Conservation (phyloP, 2,888 invertebrate species). For the Eulithis testata region DNA sequence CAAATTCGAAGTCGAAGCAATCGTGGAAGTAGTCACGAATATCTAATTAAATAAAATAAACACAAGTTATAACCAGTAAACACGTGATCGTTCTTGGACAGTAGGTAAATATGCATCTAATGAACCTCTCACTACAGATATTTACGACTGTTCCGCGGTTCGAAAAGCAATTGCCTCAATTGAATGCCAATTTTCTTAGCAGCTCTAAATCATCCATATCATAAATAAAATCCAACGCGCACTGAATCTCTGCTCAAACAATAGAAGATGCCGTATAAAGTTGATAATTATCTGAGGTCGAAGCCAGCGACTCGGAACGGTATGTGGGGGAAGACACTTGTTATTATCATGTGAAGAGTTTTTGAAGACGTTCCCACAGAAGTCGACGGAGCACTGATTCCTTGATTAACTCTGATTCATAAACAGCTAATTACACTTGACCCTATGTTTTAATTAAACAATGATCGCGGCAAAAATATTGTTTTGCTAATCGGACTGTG, state of each 20-base stretch:
- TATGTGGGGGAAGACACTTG: constrained; percentile 75
- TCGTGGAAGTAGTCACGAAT: too few species aligned
- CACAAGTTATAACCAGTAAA: background rate
- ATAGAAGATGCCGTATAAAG: constrained; percentile 74
- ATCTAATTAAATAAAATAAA: background rate
- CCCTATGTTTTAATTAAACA: constrained; percentile 71
- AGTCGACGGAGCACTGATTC: constrained; percentile 70
- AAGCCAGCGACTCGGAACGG: constrained; percentile 73
- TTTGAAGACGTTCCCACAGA: constrained; percentile 81
- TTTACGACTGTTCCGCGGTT: constrained; percentile 22
- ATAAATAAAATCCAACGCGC: constrained; percentile 63
- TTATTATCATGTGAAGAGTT: constrained; percentile 82
- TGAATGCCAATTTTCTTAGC: constrained; percentile 38
- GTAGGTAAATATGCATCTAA: background rate
- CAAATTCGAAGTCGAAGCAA: too few species aligned
- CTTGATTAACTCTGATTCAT: constrained; percentile 80
- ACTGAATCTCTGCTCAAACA: constrained; percentile 74
- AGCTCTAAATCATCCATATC: constrained; percentile 45
- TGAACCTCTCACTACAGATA: constrained; percentile 1
- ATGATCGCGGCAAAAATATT: constrained; percentile 54
- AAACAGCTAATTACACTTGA: constrained; percentile 78
- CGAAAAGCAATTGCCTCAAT: constrained; percentile 53
- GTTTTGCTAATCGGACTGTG: constrained; percentile 42
- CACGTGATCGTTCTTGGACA: background rate
- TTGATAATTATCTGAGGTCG: constrained; percentile 81